Conservation (phyloP, 1,140 invertebrate genomes). For the Carposina sasakii region DNA sequence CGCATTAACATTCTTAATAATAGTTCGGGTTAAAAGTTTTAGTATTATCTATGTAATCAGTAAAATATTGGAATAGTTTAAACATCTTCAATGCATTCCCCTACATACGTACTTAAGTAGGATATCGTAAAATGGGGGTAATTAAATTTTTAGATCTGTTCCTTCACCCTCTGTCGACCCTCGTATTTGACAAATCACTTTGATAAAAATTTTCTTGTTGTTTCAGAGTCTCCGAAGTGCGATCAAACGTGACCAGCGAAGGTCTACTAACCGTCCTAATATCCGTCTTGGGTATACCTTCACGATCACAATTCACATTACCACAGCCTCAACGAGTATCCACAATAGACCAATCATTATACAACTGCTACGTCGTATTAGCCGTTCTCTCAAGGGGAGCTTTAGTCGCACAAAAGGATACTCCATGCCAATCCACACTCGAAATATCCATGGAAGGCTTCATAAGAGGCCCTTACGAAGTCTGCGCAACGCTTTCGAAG, state of each 20-base stretch:
- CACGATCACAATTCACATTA: constrained; percentile 40
- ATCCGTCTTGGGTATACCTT: constrained; percentile 56
- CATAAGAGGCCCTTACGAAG: constrained; percentile 63
- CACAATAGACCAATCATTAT: constrained; percentile 38
- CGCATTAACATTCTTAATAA: too few species aligned
- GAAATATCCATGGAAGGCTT: constrained; percentile 69
- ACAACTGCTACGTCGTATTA: constrained; percentile 64
- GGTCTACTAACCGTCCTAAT: constrained; percentile 62
- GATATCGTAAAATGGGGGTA: too few species aligned
- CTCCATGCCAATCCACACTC: constrained; percentile 55
- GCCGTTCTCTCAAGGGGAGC: constrained; percentile 61
- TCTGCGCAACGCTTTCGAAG: constrained; percentile 64
- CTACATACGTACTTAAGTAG: too few species aligned
- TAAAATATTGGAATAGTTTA: too few species aligned
- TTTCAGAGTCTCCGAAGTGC: constrained; percentile 68
- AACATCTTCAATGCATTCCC: too few species aligned
- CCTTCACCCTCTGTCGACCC: too few species aligned
- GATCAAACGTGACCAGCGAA: constrained; percentile 63
- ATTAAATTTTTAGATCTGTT: too few species aligned
- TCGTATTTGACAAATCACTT: too few species aligned
- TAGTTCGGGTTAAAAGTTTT: too few species aligned
- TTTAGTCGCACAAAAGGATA: constrained; percentile 67
- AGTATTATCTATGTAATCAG: too few species aligned
- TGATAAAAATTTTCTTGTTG: constrained; percentile 16
- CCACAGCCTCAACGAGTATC: constrained; percentile 52